A percentile compares a stretch with the other conserved stretches of the same genome.
Evolutionary conservation across 2,113 vertebrate species (phyloP).

Genomic region (Synchiropus splendidus): DNA sequence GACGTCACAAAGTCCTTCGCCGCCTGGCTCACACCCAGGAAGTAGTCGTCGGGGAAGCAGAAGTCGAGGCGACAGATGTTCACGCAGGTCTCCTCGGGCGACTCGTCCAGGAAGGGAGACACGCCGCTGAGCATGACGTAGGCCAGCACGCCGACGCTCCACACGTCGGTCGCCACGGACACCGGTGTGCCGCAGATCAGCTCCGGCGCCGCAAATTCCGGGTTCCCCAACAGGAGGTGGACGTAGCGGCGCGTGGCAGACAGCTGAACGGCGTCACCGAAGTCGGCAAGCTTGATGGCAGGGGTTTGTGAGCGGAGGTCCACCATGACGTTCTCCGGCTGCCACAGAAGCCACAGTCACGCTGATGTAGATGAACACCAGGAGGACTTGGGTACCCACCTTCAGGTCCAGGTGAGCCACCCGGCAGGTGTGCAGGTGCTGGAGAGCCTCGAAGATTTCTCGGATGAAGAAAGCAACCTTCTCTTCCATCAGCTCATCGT

Average conservation of each 20-base stretch:
- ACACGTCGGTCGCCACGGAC: conserved; percentile 84
- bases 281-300: conserved; percentile 84
- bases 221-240: conserved; percentile 88
- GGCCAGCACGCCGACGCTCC: conserved; percentile 88
- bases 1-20: conserved; percentile 86
- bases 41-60: conserved; percentile 91
- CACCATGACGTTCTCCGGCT: conserved; percentile 97
- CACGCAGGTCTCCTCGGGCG: conserved; percentile 92
- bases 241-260: conserved; percentile 80
- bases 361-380: no score
- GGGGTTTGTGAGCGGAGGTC: conserved; percentile 81
- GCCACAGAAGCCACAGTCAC: conserved; percentile 1
- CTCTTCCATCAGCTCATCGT: conserved; percentile 94
- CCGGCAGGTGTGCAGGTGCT: conserved; percentile 92
- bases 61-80: conserved; percentile 94
- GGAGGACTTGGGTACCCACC: conserved; percentile 59
- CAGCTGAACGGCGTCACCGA: conserved; percentile 90
- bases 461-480: conserved; percentile 90
- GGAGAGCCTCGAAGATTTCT: conserved; percentile 86
- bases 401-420: conserved; percentile 93
- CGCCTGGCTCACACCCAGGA: conserved; percentile 79
- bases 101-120: conserved; percentile 94
- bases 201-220: conserved; percentile 92
- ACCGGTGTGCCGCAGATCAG: conserved; percentile 89
- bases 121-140: conserved; percentile 93